Conservation (phyloP, 2,888 invertebrate species). For the Glaucopsyche alexis region DNA sequence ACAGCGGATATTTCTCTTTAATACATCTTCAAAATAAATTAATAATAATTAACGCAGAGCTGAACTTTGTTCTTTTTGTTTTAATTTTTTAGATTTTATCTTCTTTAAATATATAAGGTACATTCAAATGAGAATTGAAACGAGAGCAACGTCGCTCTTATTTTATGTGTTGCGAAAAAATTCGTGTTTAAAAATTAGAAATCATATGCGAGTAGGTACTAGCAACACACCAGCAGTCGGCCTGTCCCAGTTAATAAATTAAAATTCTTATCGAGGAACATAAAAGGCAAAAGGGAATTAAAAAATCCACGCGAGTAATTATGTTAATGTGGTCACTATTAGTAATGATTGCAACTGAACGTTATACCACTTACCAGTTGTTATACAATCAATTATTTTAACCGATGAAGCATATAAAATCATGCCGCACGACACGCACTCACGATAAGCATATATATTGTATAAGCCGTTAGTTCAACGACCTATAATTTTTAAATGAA, state of each 20-base stretch:
- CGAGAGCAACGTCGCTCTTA: not conserved
- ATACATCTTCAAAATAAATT: not conserved
- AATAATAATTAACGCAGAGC: too few relatives aligned
- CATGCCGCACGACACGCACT: conserved; percentile 47
- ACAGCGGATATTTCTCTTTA: not conserved
- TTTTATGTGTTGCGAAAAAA: not conserved
- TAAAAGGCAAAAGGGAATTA: conserved; percentile 4
- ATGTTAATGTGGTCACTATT: conserved; percentile 34
- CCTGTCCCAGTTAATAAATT: conserved; percentile 1
- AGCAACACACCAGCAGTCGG: not conserved
- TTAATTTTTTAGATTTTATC: not conserved
- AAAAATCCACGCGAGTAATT: conserved; percentile 28
- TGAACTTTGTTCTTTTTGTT: not conserved
- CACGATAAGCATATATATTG: conserved; percentile 50
- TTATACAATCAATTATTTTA: conserved; percentile 36
- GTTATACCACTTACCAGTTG: conserved; percentile 33
- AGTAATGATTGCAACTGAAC: conserved; percentile 36
- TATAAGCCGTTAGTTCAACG: conserved; percentile 67
- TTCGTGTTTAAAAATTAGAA: not conserved
- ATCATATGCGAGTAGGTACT: not conserved
- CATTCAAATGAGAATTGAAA: not conserved
- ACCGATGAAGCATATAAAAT: conserved; percentile 41
- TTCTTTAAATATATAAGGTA: not conserved
- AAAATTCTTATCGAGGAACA: not conserved
- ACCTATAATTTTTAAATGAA: conserved; percentile 56